Percentiles rank a stretch among this genome's conserved stretches.
phyloP scores from a whole-genome alignment of 2,888 invertebrate species.

The Eristalinus sepulchralis region DNA sequence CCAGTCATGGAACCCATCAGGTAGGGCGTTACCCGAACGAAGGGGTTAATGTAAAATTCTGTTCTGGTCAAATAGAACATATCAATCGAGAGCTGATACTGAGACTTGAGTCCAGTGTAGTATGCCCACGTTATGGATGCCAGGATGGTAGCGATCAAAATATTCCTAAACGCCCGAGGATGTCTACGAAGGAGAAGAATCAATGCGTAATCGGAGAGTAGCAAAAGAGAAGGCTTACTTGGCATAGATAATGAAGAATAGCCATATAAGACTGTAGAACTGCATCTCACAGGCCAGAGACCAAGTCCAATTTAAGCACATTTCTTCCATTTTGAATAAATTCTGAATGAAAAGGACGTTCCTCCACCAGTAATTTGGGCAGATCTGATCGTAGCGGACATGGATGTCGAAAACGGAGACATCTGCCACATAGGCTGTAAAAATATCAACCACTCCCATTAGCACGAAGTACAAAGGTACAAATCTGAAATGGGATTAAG shows the following conservation, averaged over 20 bases:
- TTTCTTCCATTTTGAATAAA: slow-evolving; percentile 78
- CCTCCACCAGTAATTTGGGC: slow-evolving; percentile 80
- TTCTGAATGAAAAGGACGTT: slow-evolving; percentile 80
- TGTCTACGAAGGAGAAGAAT: slow-evolving; percentile 72
- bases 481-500: slow-evolving; percentile 73
- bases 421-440: slow-evolving; percentile 78
- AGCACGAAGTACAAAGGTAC: slow-evolving; percentile 79
- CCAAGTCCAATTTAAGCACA: slow-evolving; percentile 81
- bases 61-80: slow-evolving; percentile 79
- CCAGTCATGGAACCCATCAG: slow-evolving; percentile 81
- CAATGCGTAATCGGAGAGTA: rapidly evolving
- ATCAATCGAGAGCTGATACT: slow-evolving; percentile 79
- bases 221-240: slow-evolving; percentile 75
- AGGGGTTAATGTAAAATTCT: slow-evolving; percentile 82
- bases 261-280: slow-evolving; percentile 78
- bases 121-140: slow-evolving; percentile 77
- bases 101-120: slow-evolving; percentile 75
- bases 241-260: slow-evolving; percentile 77
- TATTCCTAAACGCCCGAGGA: slow-evolving; percentile 74
- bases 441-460: slow-evolving; percentile 77
- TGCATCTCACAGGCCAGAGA: slow-evolving; percentile 81
- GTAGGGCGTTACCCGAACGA: slow-evolving; percentile 82
- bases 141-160: slow-evolving; percentile 72
- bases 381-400: slow-evolving; percentile 79
- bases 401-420: slow-evolving; percentile 80